Evolutionary conservation across 2,888 invertebrate species (phyloP).

Genomic region (Phortica magna): DNA sequence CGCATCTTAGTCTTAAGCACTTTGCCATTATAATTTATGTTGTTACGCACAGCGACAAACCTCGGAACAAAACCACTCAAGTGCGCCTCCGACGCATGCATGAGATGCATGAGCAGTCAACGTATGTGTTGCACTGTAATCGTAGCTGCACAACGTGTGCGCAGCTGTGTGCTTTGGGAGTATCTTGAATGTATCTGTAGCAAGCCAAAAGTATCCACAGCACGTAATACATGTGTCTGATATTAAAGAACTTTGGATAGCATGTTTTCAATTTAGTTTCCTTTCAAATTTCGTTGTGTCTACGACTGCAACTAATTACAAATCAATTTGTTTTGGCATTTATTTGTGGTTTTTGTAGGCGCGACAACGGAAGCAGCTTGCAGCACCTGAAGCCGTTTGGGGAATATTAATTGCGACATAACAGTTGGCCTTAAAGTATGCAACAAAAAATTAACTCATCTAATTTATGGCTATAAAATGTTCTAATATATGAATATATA

Average conservation of each 20-base stretch:
- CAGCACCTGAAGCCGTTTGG: conserved; percentile 14
- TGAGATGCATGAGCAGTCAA: neutral
- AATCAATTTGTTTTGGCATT: conserved; percentile 70
- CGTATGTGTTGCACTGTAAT: too few relatives aligned
- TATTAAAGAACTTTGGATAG: neutral
- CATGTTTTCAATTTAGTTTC: conserved; percentile 30
- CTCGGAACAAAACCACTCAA: conserved; percentile 20
- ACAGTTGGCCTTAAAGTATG: neutral
- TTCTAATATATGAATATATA: too few relatives aligned
- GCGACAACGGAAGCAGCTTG: conserved; percentile 15
- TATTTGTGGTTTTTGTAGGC: conserved; percentile 4
- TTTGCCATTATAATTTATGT: conserved; percentile 33
- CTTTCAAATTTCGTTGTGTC: neutral
- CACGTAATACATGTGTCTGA: neutral
- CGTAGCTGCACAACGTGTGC: conserved; percentile 22
- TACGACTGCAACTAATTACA: conserved; percentile 72
- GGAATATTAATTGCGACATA: neutral
- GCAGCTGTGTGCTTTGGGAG: conserved; percentile 23
- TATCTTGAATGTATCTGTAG: conserved; percentile 3
- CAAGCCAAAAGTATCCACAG: neutral
- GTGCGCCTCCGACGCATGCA: neutral
- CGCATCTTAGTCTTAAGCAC: conserved; percentile 4
- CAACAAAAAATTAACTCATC: neutral
- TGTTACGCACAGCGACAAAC: neutral
- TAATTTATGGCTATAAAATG: too few relatives aligned